These are phyloP conservation scores for Acanthiza pusilla DNA, from an alignment of 2,797 vertebrate species.

Conservation along the genomic window DNA sequence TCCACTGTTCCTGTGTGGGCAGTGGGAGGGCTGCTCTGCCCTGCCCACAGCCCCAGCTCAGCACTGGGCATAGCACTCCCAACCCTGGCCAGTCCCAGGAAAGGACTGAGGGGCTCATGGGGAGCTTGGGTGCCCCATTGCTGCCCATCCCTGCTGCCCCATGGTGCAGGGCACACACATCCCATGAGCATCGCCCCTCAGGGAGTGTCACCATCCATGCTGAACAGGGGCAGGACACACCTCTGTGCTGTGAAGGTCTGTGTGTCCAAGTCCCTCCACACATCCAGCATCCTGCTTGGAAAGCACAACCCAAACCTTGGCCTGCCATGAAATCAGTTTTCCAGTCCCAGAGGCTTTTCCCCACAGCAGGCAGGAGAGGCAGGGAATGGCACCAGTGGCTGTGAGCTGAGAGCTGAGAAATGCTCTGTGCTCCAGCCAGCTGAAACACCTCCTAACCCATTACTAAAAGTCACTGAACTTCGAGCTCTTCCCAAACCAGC, in stretches of 20 bases:
- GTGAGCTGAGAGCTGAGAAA: not conserved
- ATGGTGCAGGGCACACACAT: rapidly evolving
- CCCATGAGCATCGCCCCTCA: not conserved
- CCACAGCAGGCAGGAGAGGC: not conserved
- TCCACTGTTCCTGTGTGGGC: not conserved
- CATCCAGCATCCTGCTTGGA: not conserved
- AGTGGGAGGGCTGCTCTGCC: not conserved
- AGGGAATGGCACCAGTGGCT: not conserved
- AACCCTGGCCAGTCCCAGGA: not conserved
- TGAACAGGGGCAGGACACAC: not conserved
- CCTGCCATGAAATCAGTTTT: not conserved
- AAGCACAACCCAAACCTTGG: not conserved
- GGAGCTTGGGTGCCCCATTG: not conserved
- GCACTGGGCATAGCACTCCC: not conserved
- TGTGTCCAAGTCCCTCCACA: not conserved
- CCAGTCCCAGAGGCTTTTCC: not conserved
- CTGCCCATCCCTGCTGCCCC: not conserved
- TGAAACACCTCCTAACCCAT: not conserved
- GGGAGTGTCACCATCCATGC: not conserved
- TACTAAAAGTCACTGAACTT: not conserved
- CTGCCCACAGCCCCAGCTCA: not conserved
- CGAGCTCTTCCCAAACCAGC: not conserved
- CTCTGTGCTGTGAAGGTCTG: not conserved
- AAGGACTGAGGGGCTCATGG: not conserved
- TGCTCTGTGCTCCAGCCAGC: not conserved